phyloP scores from a whole-genome alignment of 2,113 vertebrate genomes.

The Pachypanchax playfairii region DNA sequence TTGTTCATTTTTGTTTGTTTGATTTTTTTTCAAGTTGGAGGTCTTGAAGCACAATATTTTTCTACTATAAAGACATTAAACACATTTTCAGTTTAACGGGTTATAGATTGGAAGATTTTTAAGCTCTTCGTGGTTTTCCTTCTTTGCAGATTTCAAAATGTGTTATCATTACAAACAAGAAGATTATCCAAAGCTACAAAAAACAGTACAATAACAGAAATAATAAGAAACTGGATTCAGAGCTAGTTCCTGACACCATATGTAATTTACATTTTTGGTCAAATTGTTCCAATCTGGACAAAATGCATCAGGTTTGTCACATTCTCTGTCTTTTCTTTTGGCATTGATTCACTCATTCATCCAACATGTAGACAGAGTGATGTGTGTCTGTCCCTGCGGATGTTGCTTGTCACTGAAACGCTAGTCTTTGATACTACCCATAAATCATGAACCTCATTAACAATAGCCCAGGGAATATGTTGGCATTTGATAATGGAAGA shows the following conservation, averaged over 20 bases:
- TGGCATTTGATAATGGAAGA: conserved; percentile 68
- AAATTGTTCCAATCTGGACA: conserved; percentile 7
- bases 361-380: background rate
- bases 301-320: conserved; percentile 26
- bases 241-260: background rate
- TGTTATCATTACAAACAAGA: too few species aligned
- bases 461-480: conserved; percentile 55
- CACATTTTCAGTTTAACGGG: too few species aligned
- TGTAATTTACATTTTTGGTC: background rate
- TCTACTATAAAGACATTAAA: too few species aligned
- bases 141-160: too few species aligned
- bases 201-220: background rate
- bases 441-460: conserved; percentile 66
- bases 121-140: too few species aligned
- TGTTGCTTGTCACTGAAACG: conserved; percentile 68
- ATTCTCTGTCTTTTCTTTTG: conserved; percentile 18
- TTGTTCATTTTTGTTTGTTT: too few species aligned
- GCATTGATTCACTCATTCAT: conserved; percentile 26
- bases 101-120: too few species aligned
- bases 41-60: too few species aligned
- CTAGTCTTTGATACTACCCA: conserved; percentile 73
- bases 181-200: too few species aligned
- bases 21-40: too few species aligned
- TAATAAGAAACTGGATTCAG: background rate
- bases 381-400: conserved; percentile 47